Conservation (phyloP, 2,888 invertebrate genomes). For the Lingula anatina region DNA sequence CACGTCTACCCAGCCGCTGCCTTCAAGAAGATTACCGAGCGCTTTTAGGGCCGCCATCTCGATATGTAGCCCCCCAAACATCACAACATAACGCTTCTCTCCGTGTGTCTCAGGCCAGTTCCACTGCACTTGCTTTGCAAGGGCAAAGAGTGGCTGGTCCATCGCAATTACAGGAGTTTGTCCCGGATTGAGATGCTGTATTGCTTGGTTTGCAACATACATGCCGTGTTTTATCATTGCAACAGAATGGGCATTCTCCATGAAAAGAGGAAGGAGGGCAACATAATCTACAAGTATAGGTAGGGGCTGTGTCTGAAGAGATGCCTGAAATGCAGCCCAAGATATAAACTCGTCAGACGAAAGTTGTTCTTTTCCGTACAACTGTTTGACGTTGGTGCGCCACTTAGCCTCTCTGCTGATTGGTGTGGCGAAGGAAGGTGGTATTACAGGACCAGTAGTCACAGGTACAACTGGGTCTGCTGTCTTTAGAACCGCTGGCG, state of each 20-base stretch:
- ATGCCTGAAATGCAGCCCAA: neutral
- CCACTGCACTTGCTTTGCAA: constrained; percentile 33
- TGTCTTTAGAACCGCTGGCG: neutral
- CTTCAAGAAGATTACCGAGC: constrained; percentile 20
- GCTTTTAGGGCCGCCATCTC: constrained; percentile 26
- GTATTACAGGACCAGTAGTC: neutral
- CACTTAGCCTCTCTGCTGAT: neutral
- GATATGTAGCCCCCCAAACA: constrained; percentile 35
- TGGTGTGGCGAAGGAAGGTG: neutral
- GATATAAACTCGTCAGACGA: too few species aligned
- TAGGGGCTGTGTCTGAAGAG: neutral
- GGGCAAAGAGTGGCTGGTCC: constrained; percentile 30
- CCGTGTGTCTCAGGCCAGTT: constrained; percentile 24
- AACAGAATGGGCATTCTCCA: constrained; percentile 15
- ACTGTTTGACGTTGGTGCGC: neutral
- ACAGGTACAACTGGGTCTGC: neutral
- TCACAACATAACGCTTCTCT: constrained; percentile 23
- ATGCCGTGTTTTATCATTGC: constrained; percentile 22
- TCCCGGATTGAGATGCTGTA: constrained; percentile 19
- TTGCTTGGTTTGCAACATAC: constrained; percentile 9
- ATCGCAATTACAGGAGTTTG: constrained; percentile 22
- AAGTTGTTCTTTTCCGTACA: too few species aligned
- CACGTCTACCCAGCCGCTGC: constrained; percentile 24
- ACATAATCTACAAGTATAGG: neutral
- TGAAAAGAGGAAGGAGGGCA: constrained; percentile 18